Percentiles rank a stretch among this genome's conserved stretches.
phyloP scores from a whole-genome alignment of 2,888 invertebrate genomes.

The Sinohyriopsis cumingii region DNA sequence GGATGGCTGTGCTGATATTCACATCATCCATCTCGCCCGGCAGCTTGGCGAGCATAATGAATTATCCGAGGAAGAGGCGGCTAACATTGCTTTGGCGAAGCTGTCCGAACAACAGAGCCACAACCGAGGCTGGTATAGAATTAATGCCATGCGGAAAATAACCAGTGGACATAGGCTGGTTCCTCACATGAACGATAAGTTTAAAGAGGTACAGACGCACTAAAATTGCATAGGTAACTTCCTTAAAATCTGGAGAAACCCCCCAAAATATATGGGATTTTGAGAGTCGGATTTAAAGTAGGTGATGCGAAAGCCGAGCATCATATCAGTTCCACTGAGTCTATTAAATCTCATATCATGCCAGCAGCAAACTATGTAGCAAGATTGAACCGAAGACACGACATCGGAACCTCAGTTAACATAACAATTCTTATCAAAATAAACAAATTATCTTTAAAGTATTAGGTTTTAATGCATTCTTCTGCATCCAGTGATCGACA shows the following conservation, averaged over 20 bases:
- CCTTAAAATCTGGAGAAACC: no score
- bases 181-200: slow-evolving; percentile 73
- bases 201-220: slow-evolving; percentile 72
- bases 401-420: no score
- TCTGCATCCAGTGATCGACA: no score
- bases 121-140: slow-evolving; percentile 77
- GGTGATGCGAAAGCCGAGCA: no score
- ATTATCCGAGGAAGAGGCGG: slow-evolving; percentile 75
- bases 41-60: slow-evolving; percentile 74
- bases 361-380: no score
- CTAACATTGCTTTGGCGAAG: slow-evolving; percentile 75
- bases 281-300: no score
- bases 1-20: slow-evolving; percentile 51
- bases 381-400: no score
- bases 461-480: no score
- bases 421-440: no score
- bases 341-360: neutral
- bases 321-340: neutral
- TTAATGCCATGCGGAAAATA: slow-evolving; percentile 75
- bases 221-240: neutral
- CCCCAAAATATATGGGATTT: no score
- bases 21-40: slow-evolving; percentile 60
- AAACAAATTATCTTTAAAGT: no score
- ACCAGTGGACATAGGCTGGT: slow-evolving; percentile 73
- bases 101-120: slow-evolving; percentile 75